Base-by-base conservation (phyloP, 2,888 invertebrate genomes). In the Drosophila setosimentum region DNA sequence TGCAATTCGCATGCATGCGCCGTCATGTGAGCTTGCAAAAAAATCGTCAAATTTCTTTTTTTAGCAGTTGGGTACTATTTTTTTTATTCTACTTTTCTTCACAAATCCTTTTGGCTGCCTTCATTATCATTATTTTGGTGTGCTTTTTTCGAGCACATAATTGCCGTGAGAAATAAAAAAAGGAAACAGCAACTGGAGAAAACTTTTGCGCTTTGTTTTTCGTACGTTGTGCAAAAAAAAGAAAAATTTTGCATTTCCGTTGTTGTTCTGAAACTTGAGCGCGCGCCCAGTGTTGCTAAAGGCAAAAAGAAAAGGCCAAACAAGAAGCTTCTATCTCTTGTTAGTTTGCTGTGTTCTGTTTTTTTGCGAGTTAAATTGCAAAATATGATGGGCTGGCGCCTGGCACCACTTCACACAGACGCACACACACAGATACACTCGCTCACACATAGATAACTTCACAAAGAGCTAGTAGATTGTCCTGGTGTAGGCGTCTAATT, bases 371-470 rank as follows among this genome's bases (percentile, higher is more conserved):
- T 73, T 76, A 74, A 87, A 83, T 76, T 87, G 73, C 71, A 78
- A 91, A 92, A 85, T 89, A 87, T 91, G 91, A 91, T 91, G 81
- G 80, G 87, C 78, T 87, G 91, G 92, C 90, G 90, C 92, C 93
- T 92, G 92, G 93, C 90, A 92, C 93, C 88, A 91, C 92, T 91
- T 92, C 91, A 92, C 62, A 54, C 75, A 85, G n/a, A 33, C 13
- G 13, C 35, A 35, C 2, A 86, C 89, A 85, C 35, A 45, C n/a
- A 40, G 66, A 18, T 30, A 21, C n/a, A 30, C 21, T 10, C 10
- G 40, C n/a, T 21, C 42, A 42, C 21, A 42, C 21, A 51, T 7
- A 35, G 35, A 37, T 37, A 55, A 37, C 27, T 37, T 54, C 13
- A 54, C 54, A 54, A 54, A 54, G 54, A 37, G 54, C 29, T 55